Conservation (phyloP, 2,888 invertebrate genomes). For the Oscheius sp. region DNA sequence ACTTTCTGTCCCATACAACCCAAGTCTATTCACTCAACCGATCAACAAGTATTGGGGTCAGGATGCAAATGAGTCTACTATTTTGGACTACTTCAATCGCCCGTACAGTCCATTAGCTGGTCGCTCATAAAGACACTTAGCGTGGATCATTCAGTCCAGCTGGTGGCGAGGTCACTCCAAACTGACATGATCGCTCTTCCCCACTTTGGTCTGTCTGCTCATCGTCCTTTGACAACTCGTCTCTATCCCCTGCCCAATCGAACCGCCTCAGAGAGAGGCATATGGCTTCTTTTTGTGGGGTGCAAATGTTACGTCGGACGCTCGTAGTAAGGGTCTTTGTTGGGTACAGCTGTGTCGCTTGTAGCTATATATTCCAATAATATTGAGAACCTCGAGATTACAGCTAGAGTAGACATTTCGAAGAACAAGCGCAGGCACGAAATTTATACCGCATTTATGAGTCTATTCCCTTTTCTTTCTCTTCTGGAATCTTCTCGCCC, state of each 20-base stretch:
- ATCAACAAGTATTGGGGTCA: no score
- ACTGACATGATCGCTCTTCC: not conserved
- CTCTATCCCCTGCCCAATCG: not conserved
- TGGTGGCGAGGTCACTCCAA: not conserved
- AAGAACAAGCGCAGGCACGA: no score
- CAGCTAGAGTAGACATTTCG: no score
- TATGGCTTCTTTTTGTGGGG: slow-evolving; percentile 10
- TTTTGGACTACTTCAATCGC: no score
- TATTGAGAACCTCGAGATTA: no score
- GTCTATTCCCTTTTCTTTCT: not conserved
- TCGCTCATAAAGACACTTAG: slow-evolving; percentile 18
- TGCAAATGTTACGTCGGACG: slow-evolving; percentile 4
- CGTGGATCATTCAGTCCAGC: slow-evolving; percentile 13
- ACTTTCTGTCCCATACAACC: not conserved
- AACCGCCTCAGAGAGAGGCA: not conserved
- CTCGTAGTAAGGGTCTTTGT: no score
- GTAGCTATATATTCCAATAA: no score
- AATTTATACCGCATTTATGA: no score
- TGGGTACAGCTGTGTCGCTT: no score
- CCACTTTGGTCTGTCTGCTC: not conserved
- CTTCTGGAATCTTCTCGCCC: not conserved
- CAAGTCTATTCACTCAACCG: no score
- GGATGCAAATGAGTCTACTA: no score
- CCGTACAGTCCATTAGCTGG: slow-evolving; percentile 20
- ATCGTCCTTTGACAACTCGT: not conserved